phyloP scores from a whole-genome alignment of 2,797 vertebrate species.

The Myripristis jacobus region DNA sequence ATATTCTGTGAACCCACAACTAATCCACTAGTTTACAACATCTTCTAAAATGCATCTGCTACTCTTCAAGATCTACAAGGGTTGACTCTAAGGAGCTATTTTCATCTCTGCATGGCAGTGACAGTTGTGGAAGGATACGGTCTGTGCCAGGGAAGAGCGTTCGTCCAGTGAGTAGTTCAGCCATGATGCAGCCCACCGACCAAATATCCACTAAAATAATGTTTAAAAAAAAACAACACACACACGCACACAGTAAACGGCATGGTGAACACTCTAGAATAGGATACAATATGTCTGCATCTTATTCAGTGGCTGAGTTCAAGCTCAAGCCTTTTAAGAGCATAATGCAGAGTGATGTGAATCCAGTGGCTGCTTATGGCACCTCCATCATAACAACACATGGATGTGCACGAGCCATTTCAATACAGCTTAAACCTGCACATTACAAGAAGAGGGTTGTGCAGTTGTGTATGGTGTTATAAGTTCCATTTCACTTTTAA shows the following conservation, averaged over 20 bases:
- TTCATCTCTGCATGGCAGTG: background rate
- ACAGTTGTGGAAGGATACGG: conserved; percentile 93
- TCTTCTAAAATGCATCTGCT: conserved; percentile 4
- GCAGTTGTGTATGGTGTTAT: conserved; percentile 5
- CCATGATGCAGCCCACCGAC: conserved; percentile 99
- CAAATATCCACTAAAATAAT: conserved; percentile 99
- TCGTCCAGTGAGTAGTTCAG: conserved; percentile 96
- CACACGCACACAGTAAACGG: conserved; percentile 22
- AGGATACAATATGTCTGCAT: background rate
- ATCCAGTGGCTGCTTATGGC: too few relatives aligned
- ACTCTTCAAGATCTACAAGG: conserved; percentile 16
- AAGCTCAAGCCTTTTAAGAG: background rate
- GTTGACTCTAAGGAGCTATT: conserved; percentile 1
- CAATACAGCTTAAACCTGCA: background rate
- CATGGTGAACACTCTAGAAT: background rate
- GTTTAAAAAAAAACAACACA: conserved; percentile 45
- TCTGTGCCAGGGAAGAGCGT: conserved; percentile 98
- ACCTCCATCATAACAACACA: background rate
- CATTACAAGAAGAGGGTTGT: background rate
- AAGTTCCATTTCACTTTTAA: background rate
- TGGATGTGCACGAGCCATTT: conserved; percentile 9
- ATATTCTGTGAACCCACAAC: background rate
- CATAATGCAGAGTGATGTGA: too few relatives aligned
- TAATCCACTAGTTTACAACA: too few relatives aligned
- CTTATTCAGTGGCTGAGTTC: background rate